These are phyloP conservation scores for Dryobota labecula DNA, from an alignment of 2,888 invertebrate genomes.

Conservation along the genomic window DNA sequence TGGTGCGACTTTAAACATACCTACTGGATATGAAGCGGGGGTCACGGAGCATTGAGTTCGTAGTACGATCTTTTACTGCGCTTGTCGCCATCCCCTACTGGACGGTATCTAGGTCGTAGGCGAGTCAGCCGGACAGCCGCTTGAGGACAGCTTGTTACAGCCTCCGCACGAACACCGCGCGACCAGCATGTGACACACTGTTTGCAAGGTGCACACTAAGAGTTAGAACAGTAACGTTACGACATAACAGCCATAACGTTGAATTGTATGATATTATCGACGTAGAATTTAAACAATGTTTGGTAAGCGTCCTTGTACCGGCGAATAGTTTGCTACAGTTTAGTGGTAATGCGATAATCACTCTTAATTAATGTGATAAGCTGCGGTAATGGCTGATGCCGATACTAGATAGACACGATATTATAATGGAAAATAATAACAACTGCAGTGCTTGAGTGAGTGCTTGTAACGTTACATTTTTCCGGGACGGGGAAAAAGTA, in stretches of 20 bases:
- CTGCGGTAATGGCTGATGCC: conserved; percentile 3
- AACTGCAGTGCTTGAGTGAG: neutral
- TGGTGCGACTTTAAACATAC: neutral
- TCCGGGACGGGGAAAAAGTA: too few relatives aligned
- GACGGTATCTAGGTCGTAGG: neutral
- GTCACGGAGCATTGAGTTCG: neutral
- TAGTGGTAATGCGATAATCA: conserved; percentile 28
- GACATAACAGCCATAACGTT: neutral
- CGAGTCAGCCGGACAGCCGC: neutral
- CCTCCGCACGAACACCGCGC: neutral
- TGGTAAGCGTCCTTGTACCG: conserved; percentile 7
- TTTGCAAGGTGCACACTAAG: too few relatives aligned
- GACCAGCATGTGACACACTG: neutral
- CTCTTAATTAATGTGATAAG: conserved; percentile 7
- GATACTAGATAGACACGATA: neutral
- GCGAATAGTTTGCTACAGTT: neutral
- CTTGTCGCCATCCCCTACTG: neutral
- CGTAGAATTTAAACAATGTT: conserved; percentile 2
- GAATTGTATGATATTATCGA: neutral
- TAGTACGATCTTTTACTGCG: neutral
- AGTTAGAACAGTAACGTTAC: neutral
- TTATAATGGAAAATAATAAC: conserved; percentile 1
- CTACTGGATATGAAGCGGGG: neutral
- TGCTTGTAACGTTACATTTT: too few relatives aligned
- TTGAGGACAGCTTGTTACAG: neutral